Base-by-base conservation (phyloP, 2,888 invertebrate species). In the Tiliacea aurago region DNA sequence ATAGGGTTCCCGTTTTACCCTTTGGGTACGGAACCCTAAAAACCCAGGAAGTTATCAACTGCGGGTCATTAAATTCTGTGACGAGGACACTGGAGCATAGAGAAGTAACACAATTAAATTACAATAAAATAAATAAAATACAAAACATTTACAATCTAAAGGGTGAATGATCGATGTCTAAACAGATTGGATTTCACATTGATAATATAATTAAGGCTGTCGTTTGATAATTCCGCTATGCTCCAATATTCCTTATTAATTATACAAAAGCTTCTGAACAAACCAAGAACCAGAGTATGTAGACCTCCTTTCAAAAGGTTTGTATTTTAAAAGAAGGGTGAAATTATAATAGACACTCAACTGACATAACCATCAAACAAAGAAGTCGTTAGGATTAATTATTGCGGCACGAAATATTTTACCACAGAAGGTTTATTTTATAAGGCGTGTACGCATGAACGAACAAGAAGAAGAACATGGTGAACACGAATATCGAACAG, bases 331-430 rank as follows among this genome's bases (percentile, higher is more conserved):
- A 45, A n/a, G 49, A 43, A 55, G 59, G 72, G 28, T 71, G 79
- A 43, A 51, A 37, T 62, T 49, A 74, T 20, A 74, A 51, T 72
- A 73, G 81, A 13, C 69, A 3, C 9, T 63, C 33, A 67, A 76
- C 73, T 67, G 62, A 84, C 72, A 81, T 77, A 77, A 76, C 79
- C 77, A 75, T 76, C 77, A 84, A 85, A 76, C 72, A 79, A 78
- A 81, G 76, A 78, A 81, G 69, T 83, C 71, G 73, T 79, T 84
- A 71, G 73, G 73, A 84, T 84, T 78, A 83, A 84, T 84, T 79
- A 83, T 78, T 67, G 45, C 49, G 43, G 43, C 4, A 37, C 2
- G 10, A 58, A 51, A 61, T 2, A 53, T 13, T 28, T 20, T 20
- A 2, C 0, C 2, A 13, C 73, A 81, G 70, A 81, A 81, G 74